Evolutionary conservation across 2,797 vertebrate genomes (phyloP), one percentile per base, ranked within the genome.

Genomic region (Malacoraja senta): DNA sequence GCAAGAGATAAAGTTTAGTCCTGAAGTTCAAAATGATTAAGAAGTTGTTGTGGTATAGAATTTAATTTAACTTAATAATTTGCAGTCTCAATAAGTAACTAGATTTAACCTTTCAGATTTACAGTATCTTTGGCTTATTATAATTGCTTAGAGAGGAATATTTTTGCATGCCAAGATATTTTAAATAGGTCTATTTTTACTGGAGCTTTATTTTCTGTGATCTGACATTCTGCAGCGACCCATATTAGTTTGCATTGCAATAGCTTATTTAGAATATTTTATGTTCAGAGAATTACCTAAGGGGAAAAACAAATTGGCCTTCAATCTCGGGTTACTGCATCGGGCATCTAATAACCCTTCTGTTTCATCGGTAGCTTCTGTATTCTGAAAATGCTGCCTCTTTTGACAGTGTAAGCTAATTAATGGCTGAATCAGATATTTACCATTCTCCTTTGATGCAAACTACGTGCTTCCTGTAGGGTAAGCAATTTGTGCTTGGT

Each of bases 11-110:
- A 29, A n/a, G 3, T 84, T 84, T 61, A 61, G 26, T 29, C 26
- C 26, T 84, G 81, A 84, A n/a, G 9, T 84, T 53, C 81, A 84
- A 26, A 61, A 13, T 61, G 53, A 84, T 61, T 61, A 84, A 10
- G n/a, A 68, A 24, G 26, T 91, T 72, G 71, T 72, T 0, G 4
- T 71, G 4, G 65, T 9, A 35, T 15, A 38, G 19, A 38, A 91
- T 91, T 91, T 91, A 19, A 91, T 24, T 32, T 35, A 35, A 32
- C 35, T 86, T 35, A 91, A 68, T 68, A 91, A 84, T 84, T 84
- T 91, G 35, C 71, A 72, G n/a, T 91, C 63, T 26, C 71, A 91
- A 91, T 35, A 91, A 35, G n/a, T 38, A 91, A 35, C 63, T 32
- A 61, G 24, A 61, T 58, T 71, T 71, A 17, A 71, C 65, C 21